A percentile compares a stretch with the other conserved stretches of the same genome.
Conservation (phyloP, 2,797 vertebrate species). For the Tapirus indicus region DNA sequence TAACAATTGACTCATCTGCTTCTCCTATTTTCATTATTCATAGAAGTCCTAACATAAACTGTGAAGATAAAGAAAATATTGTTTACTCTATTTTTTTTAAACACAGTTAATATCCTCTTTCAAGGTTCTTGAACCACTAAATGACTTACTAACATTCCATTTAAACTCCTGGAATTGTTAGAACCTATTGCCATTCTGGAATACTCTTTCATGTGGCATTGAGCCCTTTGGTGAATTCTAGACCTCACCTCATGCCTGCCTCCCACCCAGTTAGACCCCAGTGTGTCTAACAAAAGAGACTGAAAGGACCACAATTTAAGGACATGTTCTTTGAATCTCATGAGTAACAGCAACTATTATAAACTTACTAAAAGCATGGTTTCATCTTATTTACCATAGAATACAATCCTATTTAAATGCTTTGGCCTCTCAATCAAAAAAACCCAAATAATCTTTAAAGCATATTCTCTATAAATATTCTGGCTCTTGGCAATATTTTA, state of each 20-base stretch:
- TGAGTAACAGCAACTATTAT: neutral
- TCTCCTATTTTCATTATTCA: neutral
- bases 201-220: neutral
- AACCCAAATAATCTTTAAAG: neutral
- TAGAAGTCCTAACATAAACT: neutral
- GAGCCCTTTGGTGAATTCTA: neutral
- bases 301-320: neutral
- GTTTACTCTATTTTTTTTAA: neutral
- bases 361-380: neutral
- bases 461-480: neutral
- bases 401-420: neutral
- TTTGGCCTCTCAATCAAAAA: neutral
- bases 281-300: neutral
- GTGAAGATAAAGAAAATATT: neutral
- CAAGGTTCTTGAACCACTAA: neutral
- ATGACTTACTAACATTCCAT: neutral
- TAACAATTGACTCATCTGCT: neutral
- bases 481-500: neutral
- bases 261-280: no score
- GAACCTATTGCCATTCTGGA: neutral
- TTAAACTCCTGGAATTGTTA: neutral
- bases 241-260: accelerated
- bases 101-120: neutral
- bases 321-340: neutral
- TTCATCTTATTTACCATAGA: neutral